Conservation (phyloP, 2,888 invertebrate species). For the Bellardia bayeri region DNA sequence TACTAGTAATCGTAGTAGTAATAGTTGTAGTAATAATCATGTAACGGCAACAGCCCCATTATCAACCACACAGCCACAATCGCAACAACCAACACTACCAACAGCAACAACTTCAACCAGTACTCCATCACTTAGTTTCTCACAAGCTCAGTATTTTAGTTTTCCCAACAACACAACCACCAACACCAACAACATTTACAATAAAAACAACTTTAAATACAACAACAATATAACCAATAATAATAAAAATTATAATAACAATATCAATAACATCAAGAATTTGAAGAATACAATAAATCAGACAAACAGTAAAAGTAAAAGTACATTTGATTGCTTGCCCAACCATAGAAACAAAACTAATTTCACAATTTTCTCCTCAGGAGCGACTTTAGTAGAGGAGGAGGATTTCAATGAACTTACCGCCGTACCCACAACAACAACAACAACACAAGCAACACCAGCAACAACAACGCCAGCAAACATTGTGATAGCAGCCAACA, state of each 20-base stretch:
- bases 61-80: constrained; percentile 26
- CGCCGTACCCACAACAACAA: constrained; percentile 73
- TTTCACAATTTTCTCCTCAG: constrained; percentile 81
- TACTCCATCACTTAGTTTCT: constrained; percentile 58
- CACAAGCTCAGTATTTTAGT: constrained; percentile 69
- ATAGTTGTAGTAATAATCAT: constrained; percentile 49
- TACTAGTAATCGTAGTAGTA: constrained; percentile 47
- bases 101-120: constrained; percentile 30
- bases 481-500: constrained; percentile 31
- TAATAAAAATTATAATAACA: constrained; percentile 68
- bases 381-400: constrained; percentile 82
- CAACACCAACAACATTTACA: constrained; percentile 53
- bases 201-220: constrained; percentile 44
- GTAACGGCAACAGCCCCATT: constrained; percentile 22
- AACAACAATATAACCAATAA: constrained; percentile 43
- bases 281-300: constrained; percentile 76
- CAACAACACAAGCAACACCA: constrained; percentile 63
- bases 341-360: constrained; percentile 77
- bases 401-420: constrained; percentile 82
- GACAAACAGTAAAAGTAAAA: constrained; percentile 76
- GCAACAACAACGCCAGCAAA: constrained; percentile 26
- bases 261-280: constrained; percentile 75
- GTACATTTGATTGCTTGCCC: constrained; percentile 67
- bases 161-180: constrained; percentile 52
- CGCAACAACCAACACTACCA: constrained; percentile 28